Conservation (phyloP, 2,888 invertebrate genomes). For the Rapana venosa region DNA sequence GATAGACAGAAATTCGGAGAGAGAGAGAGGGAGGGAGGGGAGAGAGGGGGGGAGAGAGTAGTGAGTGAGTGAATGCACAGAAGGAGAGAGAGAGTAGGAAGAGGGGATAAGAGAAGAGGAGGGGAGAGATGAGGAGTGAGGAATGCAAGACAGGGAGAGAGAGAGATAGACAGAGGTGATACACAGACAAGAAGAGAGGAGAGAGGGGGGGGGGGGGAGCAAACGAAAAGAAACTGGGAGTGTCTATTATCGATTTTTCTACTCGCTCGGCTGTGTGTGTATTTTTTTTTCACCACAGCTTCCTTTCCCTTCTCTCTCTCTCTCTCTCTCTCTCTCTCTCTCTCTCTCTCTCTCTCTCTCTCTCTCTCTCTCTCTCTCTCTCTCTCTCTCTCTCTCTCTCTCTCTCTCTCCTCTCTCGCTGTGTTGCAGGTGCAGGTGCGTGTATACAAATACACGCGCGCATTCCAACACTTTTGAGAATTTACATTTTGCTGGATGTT, state of each 20-base stretch:
- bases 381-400: conserved; percentile 18
- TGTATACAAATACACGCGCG: no score
- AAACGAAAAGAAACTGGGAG: neutral
- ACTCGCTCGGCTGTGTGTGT: no score
- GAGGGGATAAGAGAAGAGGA: neutral
- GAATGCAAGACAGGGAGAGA: neutral
- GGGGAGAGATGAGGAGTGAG: neutral
- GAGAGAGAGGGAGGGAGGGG: neutral
- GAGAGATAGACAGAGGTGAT: neutral
- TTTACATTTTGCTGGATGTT: no score
- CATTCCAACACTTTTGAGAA: no score
- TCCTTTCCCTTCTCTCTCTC: no score
- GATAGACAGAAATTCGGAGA: neutral
- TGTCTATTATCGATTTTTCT: neutral
- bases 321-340: neutral
- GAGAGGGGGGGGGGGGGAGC: neutral
- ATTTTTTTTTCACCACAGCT: no score
- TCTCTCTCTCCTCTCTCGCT: no score
- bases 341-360: conserved; percentile 13
- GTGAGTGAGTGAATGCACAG: no score
- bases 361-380: neutral
- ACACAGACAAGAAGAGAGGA: neutral
- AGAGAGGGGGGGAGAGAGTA: neutral
- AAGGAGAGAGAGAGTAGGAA: neutral
- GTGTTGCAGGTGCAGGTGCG: no score